These are phyloP conservation scores for Tachysurus vachellii DNA, from an alignment of 2,113 vertebrate genomes.

Conservation along the genomic window DNA sequence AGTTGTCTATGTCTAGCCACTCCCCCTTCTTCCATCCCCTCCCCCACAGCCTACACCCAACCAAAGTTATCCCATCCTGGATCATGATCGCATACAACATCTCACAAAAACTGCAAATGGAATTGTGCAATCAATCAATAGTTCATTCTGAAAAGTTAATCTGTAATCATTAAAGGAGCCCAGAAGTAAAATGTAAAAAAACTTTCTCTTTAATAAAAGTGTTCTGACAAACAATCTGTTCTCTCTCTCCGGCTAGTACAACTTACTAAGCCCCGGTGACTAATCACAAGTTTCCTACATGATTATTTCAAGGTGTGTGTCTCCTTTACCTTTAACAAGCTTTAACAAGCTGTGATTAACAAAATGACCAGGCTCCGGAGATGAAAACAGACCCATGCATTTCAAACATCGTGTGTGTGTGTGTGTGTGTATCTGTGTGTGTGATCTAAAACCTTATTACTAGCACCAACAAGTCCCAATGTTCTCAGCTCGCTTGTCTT, in stretches of 20 bases:
- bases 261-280: background rate
- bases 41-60: background rate
- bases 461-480: no score
- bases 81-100: background rate
- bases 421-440: background rate
- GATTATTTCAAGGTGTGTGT: conserved; percentile 50
- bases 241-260: background rate
- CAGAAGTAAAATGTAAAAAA: no score
- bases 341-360: conserved; percentile 31
- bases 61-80: background rate
- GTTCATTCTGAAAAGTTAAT: background rate
- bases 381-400: conserved; percentile 12
- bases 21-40: background rate
- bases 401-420: background rate
- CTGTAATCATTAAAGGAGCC: background rate
- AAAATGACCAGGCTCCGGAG: conserved; percentile 33
- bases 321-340: conserved; percentile 24
- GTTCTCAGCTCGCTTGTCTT: no score
- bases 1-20: background rate
- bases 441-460: background rate
- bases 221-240: background rate
- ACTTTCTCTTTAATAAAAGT: background rate
- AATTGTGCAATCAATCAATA: background rate
- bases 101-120: background rate
- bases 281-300: conserved; percentile 26